A percentile compares a stretch with the other conserved stretches of the same genome.
Conservation (phyloP, 2,797 vertebrate genomes). For the Onychomys torridus region DNA sequence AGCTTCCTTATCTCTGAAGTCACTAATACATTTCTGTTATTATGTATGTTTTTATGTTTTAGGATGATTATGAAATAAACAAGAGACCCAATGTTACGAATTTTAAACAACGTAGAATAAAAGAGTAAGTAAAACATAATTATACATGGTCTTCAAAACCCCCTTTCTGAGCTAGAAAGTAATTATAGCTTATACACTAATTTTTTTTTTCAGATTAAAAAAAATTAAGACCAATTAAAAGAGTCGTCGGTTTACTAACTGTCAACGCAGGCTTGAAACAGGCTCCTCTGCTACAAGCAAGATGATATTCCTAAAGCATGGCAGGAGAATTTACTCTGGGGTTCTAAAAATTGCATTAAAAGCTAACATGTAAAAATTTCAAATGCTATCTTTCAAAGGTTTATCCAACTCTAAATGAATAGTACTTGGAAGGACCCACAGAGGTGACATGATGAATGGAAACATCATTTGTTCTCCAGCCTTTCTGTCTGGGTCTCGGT, state of each 20-base stretch:
- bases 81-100: slow-evolving; percentile 33
- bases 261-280: slow-evolving; percentile 4
- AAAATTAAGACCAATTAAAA: slow-evolving; percentile 50
- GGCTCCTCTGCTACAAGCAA: slow-evolving; percentile 5
- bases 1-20: slow-evolving; percentile 46
- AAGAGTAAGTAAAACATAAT: slow-evolving; percentile 38
- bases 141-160: slow-evolving; percentile 39
- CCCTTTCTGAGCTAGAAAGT: slow-evolving; percentile 45
- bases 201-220: slow-evolving; percentile 33
- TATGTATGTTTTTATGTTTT: slow-evolving; percentile 6
- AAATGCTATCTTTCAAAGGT: slow-evolving; percentile 61
- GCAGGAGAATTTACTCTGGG: slow-evolving; percentile 1
- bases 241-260: background rate
- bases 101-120: slow-evolving; percentile 59
- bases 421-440: slow-evolving; percentile 30
- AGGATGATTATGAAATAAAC: slow-evolving; percentile 34
- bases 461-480: background rate
- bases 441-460: slow-evolving; percentile 44
- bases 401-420: slow-evolving; percentile 56
- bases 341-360: slow-evolving; percentile 55
- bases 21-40: slow-evolving; percentile 43
- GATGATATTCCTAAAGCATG: slow-evolving; percentile 15
- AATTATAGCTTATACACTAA: slow-evolving; percentile 46
- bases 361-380: background rate
- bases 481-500: slow-evolving; percentile 25